A percentile compares a stretch with the other conserved stretches of the same genome.
Conservation (phyloP, 2,797 vertebrate species). For the Apodemus agrarius region DNA sequence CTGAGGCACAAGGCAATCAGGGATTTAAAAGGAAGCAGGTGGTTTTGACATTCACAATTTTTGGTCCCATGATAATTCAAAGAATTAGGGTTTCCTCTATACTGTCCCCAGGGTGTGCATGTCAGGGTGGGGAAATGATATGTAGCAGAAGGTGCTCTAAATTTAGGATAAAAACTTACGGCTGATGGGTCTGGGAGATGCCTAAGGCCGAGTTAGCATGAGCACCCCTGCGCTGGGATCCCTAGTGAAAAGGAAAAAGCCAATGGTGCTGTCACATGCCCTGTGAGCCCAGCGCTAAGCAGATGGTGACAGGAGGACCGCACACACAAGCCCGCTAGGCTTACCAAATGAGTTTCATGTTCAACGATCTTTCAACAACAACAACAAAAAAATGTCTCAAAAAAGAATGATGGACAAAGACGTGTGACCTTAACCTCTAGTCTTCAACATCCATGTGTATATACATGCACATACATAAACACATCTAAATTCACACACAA, state of each 20-base stretch:
- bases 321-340: neutral
- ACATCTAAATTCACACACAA: too few species aligned
- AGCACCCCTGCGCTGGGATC: neutral
- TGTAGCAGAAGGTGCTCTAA: neutral
- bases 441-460: too few species aligned
- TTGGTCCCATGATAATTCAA: neutral
- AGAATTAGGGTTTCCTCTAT: slow-evolving; percentile 26
- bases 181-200: neutral
- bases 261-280: neutral
- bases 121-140: neutral
- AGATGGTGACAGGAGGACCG: neutral
- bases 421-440: neutral
- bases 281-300: neutral
- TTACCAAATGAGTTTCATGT: neutral
- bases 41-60: slow-evolving; percentile 7
- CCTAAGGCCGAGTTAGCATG: neutral
- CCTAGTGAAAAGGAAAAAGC: neutral
- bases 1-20: neutral
- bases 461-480: neutral
- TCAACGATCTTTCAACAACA: neutral
- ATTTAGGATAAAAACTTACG: neutral
- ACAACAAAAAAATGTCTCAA: neutral
- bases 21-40: neutral
- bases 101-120: neutral
- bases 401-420: neutral